A percentile compares a stretch with the other conserved stretches of the same genome.
phyloP scores from a whole-genome alignment of 1,140 invertebrate species.

The Listronotus oregonensis region DNA sequence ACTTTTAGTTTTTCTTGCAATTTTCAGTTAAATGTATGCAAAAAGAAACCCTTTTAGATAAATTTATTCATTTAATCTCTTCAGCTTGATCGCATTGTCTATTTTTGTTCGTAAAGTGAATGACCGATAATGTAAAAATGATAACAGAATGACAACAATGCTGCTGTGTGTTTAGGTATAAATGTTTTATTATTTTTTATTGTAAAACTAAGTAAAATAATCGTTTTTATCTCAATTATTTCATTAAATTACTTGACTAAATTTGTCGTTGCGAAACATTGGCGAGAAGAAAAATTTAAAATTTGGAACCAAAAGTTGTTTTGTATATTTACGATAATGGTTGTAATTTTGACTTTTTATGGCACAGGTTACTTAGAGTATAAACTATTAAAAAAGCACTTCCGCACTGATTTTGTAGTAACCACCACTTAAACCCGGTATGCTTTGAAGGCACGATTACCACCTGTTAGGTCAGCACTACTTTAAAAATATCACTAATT shows the following conservation, averaged over 20 bases:
- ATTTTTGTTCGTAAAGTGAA: conserved; percentile 52
- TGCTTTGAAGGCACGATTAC: conserved; percentile 18
- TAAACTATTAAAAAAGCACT: conserved; percentile 12
- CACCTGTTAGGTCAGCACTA: conserved; percentile 7
- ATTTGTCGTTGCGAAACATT: background rate
- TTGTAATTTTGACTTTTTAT: background rate
- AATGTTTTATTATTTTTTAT: background rate
- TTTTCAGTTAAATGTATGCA: too few species aligned
- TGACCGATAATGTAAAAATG: conserved; percentile 50
- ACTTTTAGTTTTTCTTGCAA: background rate
- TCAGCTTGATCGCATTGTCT: conserved; percentile 21
- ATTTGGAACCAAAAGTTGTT: conserved; percentile 1
- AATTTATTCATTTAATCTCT: background rate
- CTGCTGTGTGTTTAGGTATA: conserved; percentile 9
- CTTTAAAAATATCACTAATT: conserved; percentile 3
- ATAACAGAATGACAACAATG: conserved; percentile 44
- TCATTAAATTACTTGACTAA: background rate
- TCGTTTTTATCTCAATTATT: conserved; percentile 1
- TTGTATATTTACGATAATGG: background rate
- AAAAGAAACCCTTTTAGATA: background rate
- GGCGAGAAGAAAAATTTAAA: background rate
- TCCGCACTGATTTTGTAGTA: conserved; percentile 13
- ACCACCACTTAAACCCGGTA: background rate
- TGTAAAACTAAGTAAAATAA: background rate
- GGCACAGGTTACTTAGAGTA: background rate